Conservation (phyloP, 2,797 vertebrate genomes). For the Tapirus indicus region DNA sequence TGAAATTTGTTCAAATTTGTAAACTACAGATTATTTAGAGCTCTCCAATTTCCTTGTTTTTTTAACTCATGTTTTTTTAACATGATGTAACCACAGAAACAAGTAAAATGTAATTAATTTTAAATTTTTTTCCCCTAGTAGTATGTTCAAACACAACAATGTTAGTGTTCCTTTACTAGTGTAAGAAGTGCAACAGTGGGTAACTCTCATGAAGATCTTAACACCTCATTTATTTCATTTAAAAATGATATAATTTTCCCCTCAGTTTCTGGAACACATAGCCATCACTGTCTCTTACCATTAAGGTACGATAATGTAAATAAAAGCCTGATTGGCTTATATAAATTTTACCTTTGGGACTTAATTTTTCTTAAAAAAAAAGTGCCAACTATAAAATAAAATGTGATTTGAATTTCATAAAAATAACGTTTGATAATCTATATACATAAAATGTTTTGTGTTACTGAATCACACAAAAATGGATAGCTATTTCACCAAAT, state of each 20-base stretch:
- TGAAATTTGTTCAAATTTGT: neutral
- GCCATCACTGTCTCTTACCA: neutral
- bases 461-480: constrained; percentile 18
- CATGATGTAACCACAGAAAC: constrained; percentile 35
- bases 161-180: neutral
- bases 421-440: constrained; percentile 8
- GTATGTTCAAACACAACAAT: neutral
- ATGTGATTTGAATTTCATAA: constrained; percentile 17
- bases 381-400: constrained; percentile 7
- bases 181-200: neutral
- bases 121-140: neutral
- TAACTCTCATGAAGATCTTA: constrained; percentile 33
- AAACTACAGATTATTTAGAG: neutral
- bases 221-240: neutral
- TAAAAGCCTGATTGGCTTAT: neutral
- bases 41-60: neutral
- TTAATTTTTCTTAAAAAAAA: neutral
- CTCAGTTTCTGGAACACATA: neutral
- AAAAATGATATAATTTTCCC: constrained; percentile 30
- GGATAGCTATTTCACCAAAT: neutral
- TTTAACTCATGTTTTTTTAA: neutral
- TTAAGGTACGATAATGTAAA: neutral
- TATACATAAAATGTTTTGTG: neutral
- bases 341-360: constrained; percentile 16
- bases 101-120: constrained; percentile 20